Evolutionary conservation across 2,888 invertebrate species (phyloP), one percentile per base, ranked within the genome.

Genomic region (Carpatolechia fugitivella): DNA sequence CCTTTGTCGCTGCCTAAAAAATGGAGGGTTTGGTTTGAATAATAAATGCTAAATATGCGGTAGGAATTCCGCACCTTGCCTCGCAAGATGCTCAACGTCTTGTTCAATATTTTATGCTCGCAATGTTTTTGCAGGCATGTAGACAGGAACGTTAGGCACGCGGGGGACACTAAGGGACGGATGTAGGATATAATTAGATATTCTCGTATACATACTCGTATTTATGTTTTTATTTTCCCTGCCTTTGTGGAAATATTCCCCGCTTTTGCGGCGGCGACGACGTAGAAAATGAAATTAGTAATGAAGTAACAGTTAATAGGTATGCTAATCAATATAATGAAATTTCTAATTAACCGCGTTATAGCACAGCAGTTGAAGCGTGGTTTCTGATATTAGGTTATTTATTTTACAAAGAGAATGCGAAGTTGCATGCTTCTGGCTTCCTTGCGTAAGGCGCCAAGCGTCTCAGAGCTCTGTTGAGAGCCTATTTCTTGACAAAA

Each of bases 141-240:
- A 69, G 66, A 64, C 70, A 68, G 78, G 80, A 72, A 78, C 68
- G 81, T 72, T 71, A 78, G 77, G 81, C 76, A 81, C 66, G 85
- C 82, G 78, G 74, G n/a, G 68, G 66, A 66, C 67, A 69, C 64
- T 66, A 59, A 69, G 66, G 69, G 68, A 56, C 55, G 36, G 51
- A 38, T 50, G 16, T 13, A 30, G 61, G 75, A 65, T 85, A 87
- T 82, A 81, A 85, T 87, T 87, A 87, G 85, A 80, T 69, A 65
- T 64, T 70, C 66, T 72, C 69, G 72, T 72, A 75, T 76, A 64
- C 68, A 71, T n/a, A 36, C 10, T 8, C n/a, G n/a, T n/a, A n/a
- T n/a, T 24, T 24, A 24, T 24, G 3, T 24, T 24, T 24, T 4
- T 24, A 4, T 24, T 24, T 24, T 24, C 24, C 6, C 6, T 24